A percentile compares a stretch with the other conserved stretches of the same genome.
Evolutionary conservation across 2,888 invertebrate genomes (phyloP).

Genomic region (Terebella lapidaria): DNA sequence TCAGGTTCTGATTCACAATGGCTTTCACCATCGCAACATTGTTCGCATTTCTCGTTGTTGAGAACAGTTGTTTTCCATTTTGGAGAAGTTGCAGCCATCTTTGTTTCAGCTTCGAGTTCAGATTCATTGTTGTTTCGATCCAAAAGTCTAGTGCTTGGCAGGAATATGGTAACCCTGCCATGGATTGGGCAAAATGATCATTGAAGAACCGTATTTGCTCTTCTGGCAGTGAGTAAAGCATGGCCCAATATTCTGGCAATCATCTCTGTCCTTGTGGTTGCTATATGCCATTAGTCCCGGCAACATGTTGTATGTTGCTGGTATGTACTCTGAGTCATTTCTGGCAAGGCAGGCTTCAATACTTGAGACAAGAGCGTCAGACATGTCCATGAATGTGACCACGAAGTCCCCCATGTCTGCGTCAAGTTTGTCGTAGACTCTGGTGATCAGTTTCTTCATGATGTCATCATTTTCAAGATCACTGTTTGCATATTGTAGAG

Average conservation of each 20-base stretch:
- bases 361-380: background rate
- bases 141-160: too few relatives aligned
- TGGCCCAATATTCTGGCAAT: too few relatives aligned
- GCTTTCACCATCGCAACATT: constrained; percentile 5
- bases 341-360: background rate
- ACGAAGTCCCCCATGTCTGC: constrained; percentile 4
- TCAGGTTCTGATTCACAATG: background rate
- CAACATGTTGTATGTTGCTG: constrained; percentile 1
- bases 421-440: background rate
- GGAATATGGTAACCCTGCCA: too few relatives aligned
- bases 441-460: background rate
- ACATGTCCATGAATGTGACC: constrained; percentile 1
- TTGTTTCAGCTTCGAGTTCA: constrained; percentile 9
- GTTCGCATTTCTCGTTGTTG: constrained; percentile 7
- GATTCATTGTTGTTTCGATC: too few relatives aligned
- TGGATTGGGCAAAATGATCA: too few relatives aligned
- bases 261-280: too few relatives aligned
- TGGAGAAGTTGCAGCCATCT: constrained; percentile 2
- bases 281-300: too few relatives aligned
- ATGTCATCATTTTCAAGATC: background rate
- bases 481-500: background rate
- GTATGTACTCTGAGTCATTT: background rate
- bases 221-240: too few relatives aligned
- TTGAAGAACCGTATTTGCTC: too few relatives aligned
- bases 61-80: constrained; percentile 5